Base-by-base conservation (phyloP, 1,140 invertebrate species). In the Anoplophora glabripennis region DNA sequence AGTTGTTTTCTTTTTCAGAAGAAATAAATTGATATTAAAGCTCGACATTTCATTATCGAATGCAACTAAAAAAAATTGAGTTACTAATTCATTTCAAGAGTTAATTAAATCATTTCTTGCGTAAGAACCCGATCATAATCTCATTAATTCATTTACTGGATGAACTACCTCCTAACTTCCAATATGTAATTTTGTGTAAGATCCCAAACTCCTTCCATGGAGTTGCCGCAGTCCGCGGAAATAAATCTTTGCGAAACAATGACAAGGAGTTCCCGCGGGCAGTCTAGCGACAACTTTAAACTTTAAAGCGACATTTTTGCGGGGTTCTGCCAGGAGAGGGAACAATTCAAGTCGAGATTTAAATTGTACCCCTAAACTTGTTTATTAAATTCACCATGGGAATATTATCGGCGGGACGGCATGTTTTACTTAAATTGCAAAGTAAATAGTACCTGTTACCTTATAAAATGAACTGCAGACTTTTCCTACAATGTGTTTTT, bases 291-390 rank as follows among this genome's bases (percentile, higher is more conserved):
- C 21, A 12, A 41, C 15, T 41, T n/a, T 41, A 17, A 41, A 17
- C 15, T 41, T 41, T 41, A 12, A n/a, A n/a, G 15, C 7, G 38
- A 41, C n/a, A 12, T 41, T 41, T n/a, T 41, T 12, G n/a, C 15
- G 38, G 38, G n/a, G 38, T 12, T 12, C n/a, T 41, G 38, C 38
- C 38, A 12, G 7, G 15, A 41, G 15, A 17, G 38, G 38, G 15
- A 41, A 41, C 38, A 41, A 41, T 12, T 15, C 38, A n/a, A 12
- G 38, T 41, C 38, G 38, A 41, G 38, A 41, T 41, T 41, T 15
- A 41, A 41, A 41, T 41, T 41, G 38, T 7, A n/a, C 7, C 38
- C 38, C 38, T 41, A 41, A 41, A 41, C 38, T 41, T 41, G 38
- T 41, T 41, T 15, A n/a, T n/a, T 2, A 41, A 41, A n/a, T 41